Percentiles rank a stretch among this genome's conserved stretches.
These are phyloP conservation scores for Trichogramma pretiosum DNA, from an alignment of 1,140 invertebrate species.

Conservation along the genomic window DNA sequence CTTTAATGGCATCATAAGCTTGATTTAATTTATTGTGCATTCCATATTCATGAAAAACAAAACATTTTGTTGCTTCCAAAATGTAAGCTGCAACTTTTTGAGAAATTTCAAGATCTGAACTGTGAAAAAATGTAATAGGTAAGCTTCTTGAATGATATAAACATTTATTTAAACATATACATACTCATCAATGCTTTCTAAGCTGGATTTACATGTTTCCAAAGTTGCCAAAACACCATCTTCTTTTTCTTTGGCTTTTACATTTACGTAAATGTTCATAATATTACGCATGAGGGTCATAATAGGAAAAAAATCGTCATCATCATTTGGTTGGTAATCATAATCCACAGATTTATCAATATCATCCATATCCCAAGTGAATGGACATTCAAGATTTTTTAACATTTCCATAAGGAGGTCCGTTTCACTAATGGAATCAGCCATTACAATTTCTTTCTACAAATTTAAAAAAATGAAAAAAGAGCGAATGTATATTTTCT, in stretches of 20 bases:
- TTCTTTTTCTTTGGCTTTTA: not conserved
- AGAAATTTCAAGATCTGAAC: not conserved
- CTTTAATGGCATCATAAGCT: not conserved
- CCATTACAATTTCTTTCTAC: not conserved
- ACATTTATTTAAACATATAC: not conserved
- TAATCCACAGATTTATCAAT: not conserved
- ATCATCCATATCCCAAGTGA: constrained; percentile 11
- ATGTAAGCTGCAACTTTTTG: not conserved
- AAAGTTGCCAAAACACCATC: not conserved
- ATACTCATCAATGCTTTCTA: not conserved
- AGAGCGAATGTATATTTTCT: too few species aligned
- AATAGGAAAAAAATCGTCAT: constrained; percentile 4
- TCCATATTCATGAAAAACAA: not conserved
- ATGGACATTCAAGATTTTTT: constrained; percentile 1
- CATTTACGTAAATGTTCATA: not conserved
- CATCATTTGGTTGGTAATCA: constrained; percentile 2
- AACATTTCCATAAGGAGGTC: not conserved
- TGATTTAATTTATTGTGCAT: not conserved
- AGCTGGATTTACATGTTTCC: not conserved
- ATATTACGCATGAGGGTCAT: constrained; percentile 1
- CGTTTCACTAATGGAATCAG: not conserved
- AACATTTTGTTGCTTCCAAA: not conserved
- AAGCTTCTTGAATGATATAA: not conserved
- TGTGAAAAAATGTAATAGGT: not conserved
- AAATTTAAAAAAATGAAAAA: too few species aligned